Conservation (phyloP, 2,113 vertebrate species). For the Protobothrops flavoviridis region DNA sequence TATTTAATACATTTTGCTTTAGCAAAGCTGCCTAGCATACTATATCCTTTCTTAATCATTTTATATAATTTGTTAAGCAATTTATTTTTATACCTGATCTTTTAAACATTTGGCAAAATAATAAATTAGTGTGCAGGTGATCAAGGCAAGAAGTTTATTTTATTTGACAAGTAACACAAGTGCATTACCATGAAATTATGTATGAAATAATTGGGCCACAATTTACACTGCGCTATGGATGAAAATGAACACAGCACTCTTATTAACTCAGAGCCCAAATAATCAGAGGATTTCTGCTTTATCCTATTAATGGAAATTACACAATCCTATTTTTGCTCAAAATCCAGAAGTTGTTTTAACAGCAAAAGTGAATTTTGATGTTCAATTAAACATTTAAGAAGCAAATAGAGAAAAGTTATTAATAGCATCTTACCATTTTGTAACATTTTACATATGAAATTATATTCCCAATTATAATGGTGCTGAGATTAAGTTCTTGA, state of each 20-base stretch:
- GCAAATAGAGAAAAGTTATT: neutral
- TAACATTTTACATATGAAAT: neutral
- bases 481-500: neutral
- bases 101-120: constrained; percentile 28
- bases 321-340: neutral
- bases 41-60: neutral
- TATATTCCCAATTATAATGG: neutral
- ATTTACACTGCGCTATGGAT: neutral
- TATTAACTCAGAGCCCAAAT: neutral
- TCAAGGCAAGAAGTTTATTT: constrained; percentile 14
- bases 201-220: constrained; percentile 14
- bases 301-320: neutral
- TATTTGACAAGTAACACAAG: constrained; percentile 13
- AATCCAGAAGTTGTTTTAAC: neutral
- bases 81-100: constrained; percentile 41
- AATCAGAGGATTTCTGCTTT: neutral
- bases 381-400: neutral
- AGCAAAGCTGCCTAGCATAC: constrained; percentile 1
- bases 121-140: constrained; percentile 7
- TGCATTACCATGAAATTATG: constrained; percentile 20
- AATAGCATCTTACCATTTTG: neutral
- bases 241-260: constrained; percentile 2
- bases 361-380: neutral
- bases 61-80: constrained; percentile 15
- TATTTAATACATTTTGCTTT: constrained; percentile 27